A percentile compares a stretch with the other conserved stretches of the same genome.
These are phyloP conservation scores for Eulemur rubriventer DNA, from an alignment of 2,797 vertebrate genomes.

Conservation along the genomic window DNA sequence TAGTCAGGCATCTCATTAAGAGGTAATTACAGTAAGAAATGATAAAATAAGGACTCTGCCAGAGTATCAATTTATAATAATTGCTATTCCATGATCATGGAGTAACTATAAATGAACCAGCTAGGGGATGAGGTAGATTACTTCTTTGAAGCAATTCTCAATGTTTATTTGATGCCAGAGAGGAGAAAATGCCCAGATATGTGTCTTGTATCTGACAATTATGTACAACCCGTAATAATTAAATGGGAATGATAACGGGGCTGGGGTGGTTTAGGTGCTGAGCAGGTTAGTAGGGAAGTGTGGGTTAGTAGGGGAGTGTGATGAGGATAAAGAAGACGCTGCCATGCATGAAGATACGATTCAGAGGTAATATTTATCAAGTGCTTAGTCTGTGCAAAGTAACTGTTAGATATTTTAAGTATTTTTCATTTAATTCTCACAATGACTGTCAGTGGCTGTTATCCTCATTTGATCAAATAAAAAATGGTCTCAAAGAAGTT, in stretches of 20 bases:
- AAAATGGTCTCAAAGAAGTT: background rate
- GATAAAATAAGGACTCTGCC: background rate
- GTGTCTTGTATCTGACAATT: background rate
- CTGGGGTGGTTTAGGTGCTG: background rate
- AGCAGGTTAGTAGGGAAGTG: background rate
- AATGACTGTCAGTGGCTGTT: background rate
- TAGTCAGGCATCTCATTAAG: background rate
- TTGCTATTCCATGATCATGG: background rate
- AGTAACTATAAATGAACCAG: background rate
- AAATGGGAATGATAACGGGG: background rate
- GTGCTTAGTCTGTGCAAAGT: background rate
- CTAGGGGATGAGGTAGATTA: background rate
- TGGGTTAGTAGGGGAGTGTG: background rate
- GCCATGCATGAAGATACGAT: background rate
- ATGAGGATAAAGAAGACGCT: background rate
- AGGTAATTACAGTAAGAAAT: constrained; percentile 19
- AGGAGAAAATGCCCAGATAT: background rate
- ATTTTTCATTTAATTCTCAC: background rate
- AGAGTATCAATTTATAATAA: background rate
- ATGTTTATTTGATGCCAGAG: background rate
- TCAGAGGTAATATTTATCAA: background rate
- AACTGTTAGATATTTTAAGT: background rate
- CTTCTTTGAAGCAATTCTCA: background rate
- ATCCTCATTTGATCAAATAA: background rate
- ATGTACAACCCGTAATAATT: background rate